Evolutionary conservation across 2,888 invertebrate genomes (phyloP).

Genomic region (Sthenelais limicola): DNA sequence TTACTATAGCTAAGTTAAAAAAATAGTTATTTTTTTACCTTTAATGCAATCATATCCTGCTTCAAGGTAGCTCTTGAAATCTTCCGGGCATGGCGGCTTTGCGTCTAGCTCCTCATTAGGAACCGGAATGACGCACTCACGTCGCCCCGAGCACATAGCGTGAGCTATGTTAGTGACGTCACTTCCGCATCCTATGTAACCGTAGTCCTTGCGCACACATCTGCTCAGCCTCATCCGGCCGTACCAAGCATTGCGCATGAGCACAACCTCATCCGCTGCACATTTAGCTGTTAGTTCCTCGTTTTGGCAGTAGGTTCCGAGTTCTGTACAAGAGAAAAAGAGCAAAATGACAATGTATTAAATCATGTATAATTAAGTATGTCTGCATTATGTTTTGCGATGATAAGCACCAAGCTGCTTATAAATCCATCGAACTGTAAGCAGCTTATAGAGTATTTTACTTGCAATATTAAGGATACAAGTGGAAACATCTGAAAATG

Average conservation of each 20-base stretch:
- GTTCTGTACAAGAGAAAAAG: neutral
- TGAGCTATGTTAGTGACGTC: slow-evolving; percentile 44
- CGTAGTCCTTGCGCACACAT: slow-evolving; percentile 46
- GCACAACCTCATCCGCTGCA: slow-evolving; percentile 37
- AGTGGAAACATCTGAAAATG: no score
- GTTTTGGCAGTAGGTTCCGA: slow-evolving; percentile 44
- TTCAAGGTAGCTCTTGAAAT: slow-evolving; percentile 45
- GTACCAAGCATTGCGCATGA: slow-evolving; percentile 40
- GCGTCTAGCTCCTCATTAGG: slow-evolving; percentile 44
- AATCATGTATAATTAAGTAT: no score
- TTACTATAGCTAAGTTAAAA: no score
- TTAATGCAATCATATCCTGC: slow-evolving; percentile 41
- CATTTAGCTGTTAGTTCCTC: slow-evolving; percentile 40
- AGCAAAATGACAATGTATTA: no score
- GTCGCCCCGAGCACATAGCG: slow-evolving; percentile 42
- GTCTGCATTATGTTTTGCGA: no score
- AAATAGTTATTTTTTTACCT: slow-evolving; percentile 23
- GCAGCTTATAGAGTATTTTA: no score
- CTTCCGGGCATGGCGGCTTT: slow-evolving; percentile 40
- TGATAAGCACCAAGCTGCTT: no score
- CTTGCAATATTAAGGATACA: no score
- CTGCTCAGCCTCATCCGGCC: slow-evolving; percentile 41
- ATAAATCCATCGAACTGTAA: no score
- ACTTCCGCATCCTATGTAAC: slow-evolving; percentile 43
- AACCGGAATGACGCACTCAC: slow-evolving; percentile 39